A percentile compares a stretch with the other conserved stretches of the same genome.
These are phyloP conservation scores for Hesperophylax magnus DNA, from an alignment of 1,140 invertebrate genomes.

Conservation along the genomic window DNA sequence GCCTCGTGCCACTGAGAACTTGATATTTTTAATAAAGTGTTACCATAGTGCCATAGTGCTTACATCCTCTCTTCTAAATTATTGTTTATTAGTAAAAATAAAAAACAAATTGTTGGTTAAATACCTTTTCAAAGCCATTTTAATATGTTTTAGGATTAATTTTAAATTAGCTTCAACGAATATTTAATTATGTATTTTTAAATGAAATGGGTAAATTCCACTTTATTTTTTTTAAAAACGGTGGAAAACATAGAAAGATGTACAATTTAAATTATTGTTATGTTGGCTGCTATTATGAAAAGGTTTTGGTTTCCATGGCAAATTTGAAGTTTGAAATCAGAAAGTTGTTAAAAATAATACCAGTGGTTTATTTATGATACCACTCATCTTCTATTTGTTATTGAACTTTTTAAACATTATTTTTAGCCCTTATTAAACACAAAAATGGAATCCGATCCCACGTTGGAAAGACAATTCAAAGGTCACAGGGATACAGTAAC, in stretches of 20 bases:
- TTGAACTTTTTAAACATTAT: background rate
- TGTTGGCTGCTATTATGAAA: background rate
- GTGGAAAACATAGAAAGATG: no score
- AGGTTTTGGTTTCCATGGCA: conserved; percentile 5
- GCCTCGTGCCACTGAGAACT: conserved; percentile 40
- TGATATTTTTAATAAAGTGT: background rate
- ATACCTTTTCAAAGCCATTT: no score
- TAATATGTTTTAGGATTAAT: no score
- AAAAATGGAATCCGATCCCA: conserved; percentile 69
- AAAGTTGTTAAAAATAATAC: conserved; percentile 28
- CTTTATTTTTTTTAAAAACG: no score
- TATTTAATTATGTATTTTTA: no score
- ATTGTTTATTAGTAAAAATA: no score
- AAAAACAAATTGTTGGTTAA: no score
- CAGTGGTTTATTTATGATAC: no score
- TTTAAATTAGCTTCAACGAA: no score
- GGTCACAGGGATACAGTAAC: conserved; percentile 84
- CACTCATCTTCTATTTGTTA: no score
- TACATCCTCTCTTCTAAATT: no score
- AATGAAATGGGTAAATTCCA: no score
- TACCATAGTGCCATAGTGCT: background rate
- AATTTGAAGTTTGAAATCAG: conserved; percentile 35
- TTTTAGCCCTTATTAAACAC: background rate
- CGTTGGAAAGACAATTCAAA: conserved; percentile 82
- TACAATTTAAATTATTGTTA: background rate